These are phyloP conservation scores for Falco naumanni DNA, from an alignment of 2,797 vertebrate genomes.

Conservation along the genomic window DNA sequence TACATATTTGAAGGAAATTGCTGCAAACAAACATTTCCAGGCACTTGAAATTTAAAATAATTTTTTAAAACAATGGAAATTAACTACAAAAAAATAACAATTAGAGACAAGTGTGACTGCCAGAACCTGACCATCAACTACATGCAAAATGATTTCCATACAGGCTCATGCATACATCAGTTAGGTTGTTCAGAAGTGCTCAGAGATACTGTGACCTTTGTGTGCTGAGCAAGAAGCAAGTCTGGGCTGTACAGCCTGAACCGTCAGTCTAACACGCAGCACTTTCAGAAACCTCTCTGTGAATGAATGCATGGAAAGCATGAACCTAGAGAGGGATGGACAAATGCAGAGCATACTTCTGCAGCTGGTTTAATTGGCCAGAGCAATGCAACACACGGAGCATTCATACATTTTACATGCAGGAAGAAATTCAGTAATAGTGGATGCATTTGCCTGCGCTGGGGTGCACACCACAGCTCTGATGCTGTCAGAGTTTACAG, in stretches of 20 bases:
- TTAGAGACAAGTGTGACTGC: background rate
- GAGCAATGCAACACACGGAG: background rate
- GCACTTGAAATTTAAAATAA: background rate
- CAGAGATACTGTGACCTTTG: background rate
- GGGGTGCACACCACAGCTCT: background rate
- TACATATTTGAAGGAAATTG: background rate
- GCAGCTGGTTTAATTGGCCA: background rate
- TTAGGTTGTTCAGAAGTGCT: background rate
- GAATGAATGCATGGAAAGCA: background rate
- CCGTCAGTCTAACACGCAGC: background rate
- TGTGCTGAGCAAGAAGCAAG: background rate
- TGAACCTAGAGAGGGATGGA: background rate
- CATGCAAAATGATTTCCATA: background rate
- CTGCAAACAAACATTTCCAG: background rate
- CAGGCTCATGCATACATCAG: background rate
- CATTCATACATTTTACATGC: background rate
- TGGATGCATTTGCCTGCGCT: background rate
- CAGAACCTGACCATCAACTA: background rate
- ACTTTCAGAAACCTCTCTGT: background rate
- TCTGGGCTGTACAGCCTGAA: background rate
- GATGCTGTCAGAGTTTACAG: background rate
- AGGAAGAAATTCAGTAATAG: background rate
- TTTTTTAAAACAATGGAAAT: background rate
- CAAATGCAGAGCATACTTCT: background rate
- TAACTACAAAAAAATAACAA: background rate